phyloP scores from a whole-genome alignment of 2,888 invertebrate species.

The Nomada flava region DNA sequence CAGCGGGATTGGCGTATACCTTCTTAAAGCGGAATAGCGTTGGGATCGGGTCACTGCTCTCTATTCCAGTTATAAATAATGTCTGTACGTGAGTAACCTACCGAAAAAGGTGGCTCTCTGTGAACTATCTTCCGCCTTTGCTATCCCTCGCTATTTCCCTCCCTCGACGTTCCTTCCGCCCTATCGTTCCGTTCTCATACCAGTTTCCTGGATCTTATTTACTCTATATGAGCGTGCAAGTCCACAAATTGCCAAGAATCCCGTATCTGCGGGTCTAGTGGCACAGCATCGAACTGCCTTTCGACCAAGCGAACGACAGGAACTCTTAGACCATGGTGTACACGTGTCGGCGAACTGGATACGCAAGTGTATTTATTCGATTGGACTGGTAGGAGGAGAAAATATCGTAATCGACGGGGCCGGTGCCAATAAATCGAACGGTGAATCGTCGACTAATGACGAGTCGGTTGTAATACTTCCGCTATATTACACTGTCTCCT shows the following conservation, averaged over 20 bases:
- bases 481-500: constrained; percentile 67
- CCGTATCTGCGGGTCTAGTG: neutral
- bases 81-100: constrained; percentile 70
- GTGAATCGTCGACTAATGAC: constrained; percentile 64
- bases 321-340: neutral
- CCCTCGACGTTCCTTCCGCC: constrained; percentile 4
- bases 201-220: neutral
- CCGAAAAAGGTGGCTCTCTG: constrained; percentile 63
- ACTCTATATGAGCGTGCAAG: neutral
- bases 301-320: too few species aligned
- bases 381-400: constrained; percentile 29
- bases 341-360: too few species aligned
- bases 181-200: constrained; percentile 16
- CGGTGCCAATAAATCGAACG: constrained; percentile 60
- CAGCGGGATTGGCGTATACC: constrained; percentile 54
- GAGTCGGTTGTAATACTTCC: constrained; percentile 64
- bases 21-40: constrained; percentile 65
- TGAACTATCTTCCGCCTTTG: constrained; percentile 48
- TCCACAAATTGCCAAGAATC: neutral
- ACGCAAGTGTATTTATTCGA: neutral
- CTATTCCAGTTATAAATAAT: constrained; percentile 71
- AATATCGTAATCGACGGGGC: constrained; percentile 59
- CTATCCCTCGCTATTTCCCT: constrained; percentile 31
- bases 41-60: constrained; percentile 63
- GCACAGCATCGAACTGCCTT: neutral